Evolutionary conservation across 1,140 invertebrate genomes (phyloP).

Genomic region (Micrasema longulum): DNA sequence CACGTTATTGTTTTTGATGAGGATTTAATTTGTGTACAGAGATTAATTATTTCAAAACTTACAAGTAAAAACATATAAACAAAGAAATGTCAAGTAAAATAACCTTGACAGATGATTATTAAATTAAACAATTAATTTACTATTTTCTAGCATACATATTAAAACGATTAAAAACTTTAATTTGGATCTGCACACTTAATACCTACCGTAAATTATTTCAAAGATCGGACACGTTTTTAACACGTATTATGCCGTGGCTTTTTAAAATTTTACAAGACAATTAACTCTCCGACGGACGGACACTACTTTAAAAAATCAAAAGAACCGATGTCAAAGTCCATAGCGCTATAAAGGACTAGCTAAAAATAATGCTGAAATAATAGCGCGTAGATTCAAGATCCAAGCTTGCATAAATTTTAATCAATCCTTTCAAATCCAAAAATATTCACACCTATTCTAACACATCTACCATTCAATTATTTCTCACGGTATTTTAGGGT

Average conservation of each 20-base stretch:
- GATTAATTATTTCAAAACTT: too few species aligned
- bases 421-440: constrained; percentile 9
- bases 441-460: background rate
- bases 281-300: background rate
- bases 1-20: too few species aligned
- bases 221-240: constrained; percentile 33
- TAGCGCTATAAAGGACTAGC: background rate
- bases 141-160: background rate
- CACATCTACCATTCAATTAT: background rate
- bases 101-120: background rate
- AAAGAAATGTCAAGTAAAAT: too few species aligned
- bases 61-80: too few species aligned
- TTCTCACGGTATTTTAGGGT: background rate
- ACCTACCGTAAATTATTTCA: background rate
- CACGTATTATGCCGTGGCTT: constrained; percentile 13
- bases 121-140: background rate
- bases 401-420: constrained; percentile 7
- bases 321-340: constrained; percentile 30
- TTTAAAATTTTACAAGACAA: background rate
- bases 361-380: constrained; percentile 11
- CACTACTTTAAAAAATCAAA: constrained; percentile 22
- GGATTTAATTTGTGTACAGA: too few species aligned
- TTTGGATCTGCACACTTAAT: background rate
- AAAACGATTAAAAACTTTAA: background rate
- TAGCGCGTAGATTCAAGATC: constrained; percentile 15